A percentile compares a stretch with the other conserved stretches of the same genome.
Evolutionary conservation across 2,797 vertebrate genomes (phyloP).

Genomic region (Siniperca undulata): DNA sequence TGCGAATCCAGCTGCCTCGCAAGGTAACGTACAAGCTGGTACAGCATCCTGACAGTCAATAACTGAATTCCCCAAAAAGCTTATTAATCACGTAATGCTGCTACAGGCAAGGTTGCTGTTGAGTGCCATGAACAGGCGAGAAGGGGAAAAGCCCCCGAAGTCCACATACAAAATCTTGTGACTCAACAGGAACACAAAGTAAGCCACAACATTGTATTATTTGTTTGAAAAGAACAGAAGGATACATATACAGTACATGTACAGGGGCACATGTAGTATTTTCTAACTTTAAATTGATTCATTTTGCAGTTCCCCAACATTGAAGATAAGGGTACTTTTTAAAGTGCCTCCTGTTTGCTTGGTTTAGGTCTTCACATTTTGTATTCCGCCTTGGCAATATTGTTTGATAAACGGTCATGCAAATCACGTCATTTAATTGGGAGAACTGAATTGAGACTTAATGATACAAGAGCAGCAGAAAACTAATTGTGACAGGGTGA

Average conservation of each 20-base stretch:
- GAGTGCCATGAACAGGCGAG: conserved; percentile 49
- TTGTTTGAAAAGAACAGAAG: not conserved
- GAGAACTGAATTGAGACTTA: conserved; percentile 53
- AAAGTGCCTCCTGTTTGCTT: not conserved
- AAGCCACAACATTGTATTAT: not conserved
- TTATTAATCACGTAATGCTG: conserved; percentile 59
- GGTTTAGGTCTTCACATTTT: not conserved
- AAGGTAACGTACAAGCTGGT: not conserved
- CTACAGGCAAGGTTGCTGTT: conserved; percentile 59
- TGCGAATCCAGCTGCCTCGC: no score
- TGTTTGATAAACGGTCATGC: conserved; percentile 46
- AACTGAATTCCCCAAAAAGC: conserved; percentile 46
- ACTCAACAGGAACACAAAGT: conserved; percentile 22
- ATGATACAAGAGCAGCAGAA: conserved; percentile 48
- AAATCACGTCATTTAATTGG: conserved; percentile 46
- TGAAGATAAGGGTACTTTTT: conserved; percentile 2
- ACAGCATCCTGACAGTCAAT: conserved; percentile 42
- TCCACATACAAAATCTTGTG: conserved; percentile 26
- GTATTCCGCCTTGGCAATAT: not conserved
- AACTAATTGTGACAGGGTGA: conserved; percentile 64
- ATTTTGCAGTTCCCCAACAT: not conserved
- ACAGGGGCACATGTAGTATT: not conserved
- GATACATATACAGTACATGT: not conserved
- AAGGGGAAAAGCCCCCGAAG: conserved; percentile 21
- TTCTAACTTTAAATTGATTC: not conserved